Evolutionary conservation across 2,888 invertebrate genomes (phyloP).

Genomic region (Nudaria mundana): DNA sequence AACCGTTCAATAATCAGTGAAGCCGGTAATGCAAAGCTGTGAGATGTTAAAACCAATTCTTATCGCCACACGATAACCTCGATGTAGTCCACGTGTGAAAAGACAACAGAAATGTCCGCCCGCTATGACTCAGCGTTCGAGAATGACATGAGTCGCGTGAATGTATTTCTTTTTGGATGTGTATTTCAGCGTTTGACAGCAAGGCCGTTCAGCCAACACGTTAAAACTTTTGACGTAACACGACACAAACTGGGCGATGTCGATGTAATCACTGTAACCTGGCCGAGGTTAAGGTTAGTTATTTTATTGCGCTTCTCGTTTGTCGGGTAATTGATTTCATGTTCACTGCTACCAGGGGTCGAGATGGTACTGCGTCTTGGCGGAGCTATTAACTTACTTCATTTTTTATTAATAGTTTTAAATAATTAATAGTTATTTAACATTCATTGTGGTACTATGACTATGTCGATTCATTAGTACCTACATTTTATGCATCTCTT

Average conservation of each 20-base stretch:
- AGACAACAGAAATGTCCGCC: slow-evolving; percentile 42
- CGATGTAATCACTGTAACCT: slow-evolving; percentile 50
- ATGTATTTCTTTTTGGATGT: slow-evolving; percentile 35
- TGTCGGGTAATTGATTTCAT: slow-evolving; percentile 48
- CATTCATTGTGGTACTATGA: no score
- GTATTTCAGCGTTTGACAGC: slow-evolving; percentile 36
- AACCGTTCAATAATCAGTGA: slow-evolving; percentile 35
- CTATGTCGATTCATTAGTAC: no score
- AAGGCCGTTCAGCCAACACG: slow-evolving; percentile 47
- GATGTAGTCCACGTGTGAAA: slow-evolving; percentile 38
- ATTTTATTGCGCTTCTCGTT: slow-evolving; percentile 41
- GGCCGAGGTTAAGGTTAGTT: slow-evolving; percentile 37
- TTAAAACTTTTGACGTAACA: slow-evolving; percentile 44
- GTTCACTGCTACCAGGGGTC: slow-evolving; percentile 34
- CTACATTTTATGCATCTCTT: no score
- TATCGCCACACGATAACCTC: slow-evolving; percentile 53
- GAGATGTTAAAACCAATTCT: slow-evolving; percentile 56
- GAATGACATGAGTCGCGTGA: slow-evolving; percentile 50
- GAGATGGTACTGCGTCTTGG: slow-evolving; percentile 35
- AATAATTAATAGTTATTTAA: no score
- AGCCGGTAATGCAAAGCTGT: slow-evolving; percentile 45
- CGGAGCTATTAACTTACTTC: slow-evolving; percentile 1
- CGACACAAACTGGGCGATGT: slow-evolving; percentile 38
- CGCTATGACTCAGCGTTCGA: slow-evolving; percentile 51
- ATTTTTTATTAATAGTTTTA: no score